Conservation (phyloP, 2,888 invertebrate genomes). For the Nephrotoma appendiculata region DNA sequence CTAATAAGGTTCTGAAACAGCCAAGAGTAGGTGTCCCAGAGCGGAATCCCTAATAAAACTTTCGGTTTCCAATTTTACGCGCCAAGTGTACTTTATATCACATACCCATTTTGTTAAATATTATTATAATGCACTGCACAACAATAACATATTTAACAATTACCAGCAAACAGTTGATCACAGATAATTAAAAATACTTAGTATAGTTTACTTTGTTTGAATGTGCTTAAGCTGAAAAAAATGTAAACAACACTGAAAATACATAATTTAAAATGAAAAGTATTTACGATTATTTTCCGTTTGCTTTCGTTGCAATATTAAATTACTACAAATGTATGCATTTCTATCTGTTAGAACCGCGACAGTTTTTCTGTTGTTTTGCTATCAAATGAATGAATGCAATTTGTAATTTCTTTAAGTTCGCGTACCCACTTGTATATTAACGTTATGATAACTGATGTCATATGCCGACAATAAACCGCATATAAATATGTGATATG, state of each 20-base stretch:
- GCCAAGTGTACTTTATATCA: no score
- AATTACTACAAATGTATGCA: not conserved
- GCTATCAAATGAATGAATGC: not conserved
- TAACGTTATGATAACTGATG: not conserved
- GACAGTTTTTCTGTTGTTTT: not conserved
- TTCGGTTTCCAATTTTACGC: no score
- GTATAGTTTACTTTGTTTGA: not conserved
- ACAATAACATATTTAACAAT: no score
- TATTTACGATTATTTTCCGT: not conserved
- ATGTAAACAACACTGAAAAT: not conserved
- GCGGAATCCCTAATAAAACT: no score
- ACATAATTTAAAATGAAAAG: not conserved
- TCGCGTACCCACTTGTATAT: not conserved
- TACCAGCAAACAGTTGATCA: no score
- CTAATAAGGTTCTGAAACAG: no score
- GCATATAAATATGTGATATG: not conserved
- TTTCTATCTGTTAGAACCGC: not conserved
- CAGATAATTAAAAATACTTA: not conserved
- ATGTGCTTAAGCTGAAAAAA: not conserved
- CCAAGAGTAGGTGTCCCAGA: no score
- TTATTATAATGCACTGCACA: no score
- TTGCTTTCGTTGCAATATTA: not conserved
- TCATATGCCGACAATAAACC: not conserved
- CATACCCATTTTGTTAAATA: no score
- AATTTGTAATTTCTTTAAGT: not conserved